These are phyloP conservation scores for Grantiella picta DNA, from an alignment of 2,113 vertebrate genomes.

Conservation along the genomic window DNA sequence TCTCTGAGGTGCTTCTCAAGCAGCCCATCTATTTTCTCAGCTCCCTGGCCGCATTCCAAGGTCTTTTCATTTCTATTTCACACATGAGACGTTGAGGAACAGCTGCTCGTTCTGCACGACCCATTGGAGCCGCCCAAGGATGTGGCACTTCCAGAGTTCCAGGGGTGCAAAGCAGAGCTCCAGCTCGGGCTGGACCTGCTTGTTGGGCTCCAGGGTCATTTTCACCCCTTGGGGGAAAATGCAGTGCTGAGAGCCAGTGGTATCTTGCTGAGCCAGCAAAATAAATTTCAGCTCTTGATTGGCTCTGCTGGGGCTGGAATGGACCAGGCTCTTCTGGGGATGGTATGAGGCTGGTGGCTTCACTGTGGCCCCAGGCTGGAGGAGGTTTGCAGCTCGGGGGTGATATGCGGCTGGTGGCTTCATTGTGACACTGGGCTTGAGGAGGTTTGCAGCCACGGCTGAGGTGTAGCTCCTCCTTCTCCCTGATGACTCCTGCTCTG, in stretches of 20 bases:
- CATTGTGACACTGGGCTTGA: neutral
- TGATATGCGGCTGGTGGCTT: accelerated
- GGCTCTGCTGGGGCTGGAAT: neutral
- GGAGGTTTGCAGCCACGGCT: neutral
- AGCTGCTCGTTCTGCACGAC: accelerated
- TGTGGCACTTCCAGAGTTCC: accelerated
- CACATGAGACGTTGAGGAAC: neutral
- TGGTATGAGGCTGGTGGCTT: too few species aligned
- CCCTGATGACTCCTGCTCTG: accelerated
- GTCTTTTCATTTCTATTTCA: neutral
- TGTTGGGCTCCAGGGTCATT: accelerated
- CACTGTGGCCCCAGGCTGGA: too few species aligned
- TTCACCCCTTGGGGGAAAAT: neutral
- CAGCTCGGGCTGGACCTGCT: neutral
- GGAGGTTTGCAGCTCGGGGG: neutral
- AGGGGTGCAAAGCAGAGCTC: neutral
- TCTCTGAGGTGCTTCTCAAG: neutral
- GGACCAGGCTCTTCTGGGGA: neutral
- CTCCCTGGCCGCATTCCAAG: neutral
- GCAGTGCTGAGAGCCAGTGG: accelerated
- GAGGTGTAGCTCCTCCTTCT: neutral
- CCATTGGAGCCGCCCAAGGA: neutral
- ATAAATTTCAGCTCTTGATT: neutral
- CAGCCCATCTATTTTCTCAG: neutral
- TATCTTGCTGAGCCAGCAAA: neutral